Evolutionary conservation across 1,140 invertebrate genomes (phyloP).

Genomic region (Antheraea pernyi): DNA sequence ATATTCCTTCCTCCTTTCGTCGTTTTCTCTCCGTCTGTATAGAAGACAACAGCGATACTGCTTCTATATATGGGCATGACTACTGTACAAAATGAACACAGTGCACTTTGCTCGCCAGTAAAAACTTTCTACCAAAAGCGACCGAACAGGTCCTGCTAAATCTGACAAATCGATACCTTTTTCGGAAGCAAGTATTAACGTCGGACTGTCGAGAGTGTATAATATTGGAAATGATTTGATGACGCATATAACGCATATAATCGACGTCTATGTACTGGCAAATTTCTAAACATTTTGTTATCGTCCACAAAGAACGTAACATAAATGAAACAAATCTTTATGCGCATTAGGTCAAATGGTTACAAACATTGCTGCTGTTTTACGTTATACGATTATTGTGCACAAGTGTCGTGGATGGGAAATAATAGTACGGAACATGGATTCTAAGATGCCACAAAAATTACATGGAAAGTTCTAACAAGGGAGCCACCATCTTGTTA

Average conservation of each 20-base stretch:
- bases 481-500: no score
- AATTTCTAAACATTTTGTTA: neutral
- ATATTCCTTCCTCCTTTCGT: neutral
- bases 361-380: no score
- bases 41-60: neutral
- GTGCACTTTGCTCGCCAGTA: conserved; percentile 34
- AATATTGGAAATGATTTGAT: neutral
- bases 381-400: no score
- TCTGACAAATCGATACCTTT: conserved; percentile 56
- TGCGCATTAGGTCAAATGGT: neutral
- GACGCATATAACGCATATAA: neutral
- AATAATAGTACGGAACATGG: no score
- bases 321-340: neutral
- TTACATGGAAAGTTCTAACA: no score
- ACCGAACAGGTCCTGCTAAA: conserved; percentile 59
- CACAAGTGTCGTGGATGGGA: no score
- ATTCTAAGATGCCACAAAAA: no score
- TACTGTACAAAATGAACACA: conserved; percentile 48
- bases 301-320: neutral
- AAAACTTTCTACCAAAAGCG: conserved; percentile 63
- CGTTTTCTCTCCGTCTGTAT: neutral
- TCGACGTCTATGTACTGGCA: neutral
- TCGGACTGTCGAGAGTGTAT: neutral
- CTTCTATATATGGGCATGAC: conserved; percentile 10
- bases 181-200: conserved; percentile 32